Conservation (phyloP, 2,113 vertebrate species). For the Sarotherodon lohbergeri region DNA sequence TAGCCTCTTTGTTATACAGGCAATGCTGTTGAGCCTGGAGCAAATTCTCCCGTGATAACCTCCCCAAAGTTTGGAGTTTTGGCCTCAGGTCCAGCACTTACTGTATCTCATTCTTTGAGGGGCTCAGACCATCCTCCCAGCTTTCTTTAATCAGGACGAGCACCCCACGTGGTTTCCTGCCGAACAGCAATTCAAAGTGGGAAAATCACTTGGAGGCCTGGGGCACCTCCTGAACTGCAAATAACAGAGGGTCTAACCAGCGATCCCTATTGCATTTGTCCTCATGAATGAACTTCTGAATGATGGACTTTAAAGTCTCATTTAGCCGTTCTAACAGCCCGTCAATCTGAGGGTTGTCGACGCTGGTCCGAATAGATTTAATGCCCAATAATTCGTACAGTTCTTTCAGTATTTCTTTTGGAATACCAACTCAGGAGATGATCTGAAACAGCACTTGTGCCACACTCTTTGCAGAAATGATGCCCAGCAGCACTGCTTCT, state of each 20-base stretch:
- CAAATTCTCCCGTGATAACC: no score
- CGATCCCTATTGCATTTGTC: not conserved
- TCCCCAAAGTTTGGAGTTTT: no score
- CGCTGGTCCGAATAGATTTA: not conserved
- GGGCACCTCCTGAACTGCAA: not conserved
- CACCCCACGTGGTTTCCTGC: no score
- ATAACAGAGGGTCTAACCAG: not conserved
- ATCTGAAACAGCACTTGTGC: not conserved
- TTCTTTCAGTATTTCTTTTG: not conserved
- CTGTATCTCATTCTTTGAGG: no score
- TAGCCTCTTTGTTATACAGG: no score
- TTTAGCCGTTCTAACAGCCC: not conserved
- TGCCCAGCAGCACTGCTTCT: not conserved
- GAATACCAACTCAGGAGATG: not conserved
- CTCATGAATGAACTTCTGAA: not conserved
- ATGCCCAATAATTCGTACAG: not conserved
- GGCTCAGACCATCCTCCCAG: no score
- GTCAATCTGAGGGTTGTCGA: not conserved
- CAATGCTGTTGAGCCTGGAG: no score
- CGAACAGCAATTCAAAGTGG: not conserved
- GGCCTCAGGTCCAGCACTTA: no score
- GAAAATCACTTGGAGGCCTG: not conserved
- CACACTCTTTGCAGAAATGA: not conserved
- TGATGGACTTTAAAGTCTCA: not conserved
- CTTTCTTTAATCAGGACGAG: no score